phyloP scores from a whole-genome alignment of 1,140 invertebrate genomes.

The Drosophila melanogaster region Release_6_plus_ISO1_MT NT_033779.5:1842001-1842500 shows the following conservation, averaged over 20 bases:
- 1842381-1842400: slow-evolving; percentile 29
- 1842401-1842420: slow-evolving; percentile 23
- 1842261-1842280: slow-evolving; percentile 35
- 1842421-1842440: slow-evolving; percentile 1
- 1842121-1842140: slow-evolving; percentile 66
- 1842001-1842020: slow-evolving; percentile 8
- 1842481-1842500: slow-evolving; percentile 13
- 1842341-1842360: slow-evolving; percentile 28
- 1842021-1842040: slow-evolving; percentile 48
- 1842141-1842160: slow-evolving; percentile 39
- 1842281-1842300: slow-evolving; percentile 14
- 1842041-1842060: slow-evolving; percentile 30
- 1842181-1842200: slow-evolving; percentile 14
- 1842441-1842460: slow-evolving; percentile 27
- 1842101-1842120: slow-evolving; percentile 36
- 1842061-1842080: slow-evolving; percentile 34
- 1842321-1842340: slow-evolving; percentile 28
- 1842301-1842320: slow-evolving; percentile 34
- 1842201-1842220: slow-evolving; percentile 58
- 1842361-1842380: slow-evolving; percentile 30
- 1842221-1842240: slow-evolving; percentile 38
- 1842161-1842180: background rate
- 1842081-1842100: too few relatives aligned
- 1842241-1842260: slow-evolving; percentile 1
- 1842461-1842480: slow-evolving; percentile 37